Evolutionary conservation across 2,888 invertebrate species (phyloP).

Genomic region (Trichopoda pennipes): DNA sequence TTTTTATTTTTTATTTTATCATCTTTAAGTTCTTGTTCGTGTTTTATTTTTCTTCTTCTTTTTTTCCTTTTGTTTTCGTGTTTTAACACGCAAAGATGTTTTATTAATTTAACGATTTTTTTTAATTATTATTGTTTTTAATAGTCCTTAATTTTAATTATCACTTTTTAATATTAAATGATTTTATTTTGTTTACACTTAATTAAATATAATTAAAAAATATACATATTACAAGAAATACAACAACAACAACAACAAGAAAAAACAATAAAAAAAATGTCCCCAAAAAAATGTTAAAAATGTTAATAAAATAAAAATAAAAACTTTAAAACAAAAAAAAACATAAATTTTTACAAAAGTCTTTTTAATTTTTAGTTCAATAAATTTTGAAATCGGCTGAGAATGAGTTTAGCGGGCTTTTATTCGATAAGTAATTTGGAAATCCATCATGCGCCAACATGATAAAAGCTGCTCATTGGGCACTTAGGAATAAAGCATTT

Average conservation of each 20-base stretch:
- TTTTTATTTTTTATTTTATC: neutral
- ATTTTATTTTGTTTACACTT: conserved; percentile 59
- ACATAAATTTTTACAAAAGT: conserved; percentile 5
- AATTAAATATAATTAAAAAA: conserved; percentile 63
- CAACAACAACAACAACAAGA: conserved; percentile 57
- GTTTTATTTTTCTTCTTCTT: conserved; percentile 35
- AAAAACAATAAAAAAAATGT: conserved; percentile 55
- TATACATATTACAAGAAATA: conserved; percentile 64
- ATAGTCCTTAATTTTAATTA: conserved; percentile 68
- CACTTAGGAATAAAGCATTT: too few relatives aligned
- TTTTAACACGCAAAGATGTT: conserved; percentile 44
- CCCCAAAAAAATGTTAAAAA: conserved; percentile 69
- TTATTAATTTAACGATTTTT: conserved; percentile 47
- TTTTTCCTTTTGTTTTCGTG: conserved; percentile 33
- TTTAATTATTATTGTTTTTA: conserved; percentile 64
- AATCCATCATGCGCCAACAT: too few relatives aligned
- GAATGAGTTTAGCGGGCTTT: too few relatives aligned
- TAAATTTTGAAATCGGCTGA: too few relatives aligned
- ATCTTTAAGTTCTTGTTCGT: conserved; percentile 28
- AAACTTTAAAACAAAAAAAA: conserved; percentile 67
- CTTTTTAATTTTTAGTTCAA: conserved; percentile 11
- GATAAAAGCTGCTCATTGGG: too few relatives aligned
- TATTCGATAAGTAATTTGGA: too few relatives aligned
- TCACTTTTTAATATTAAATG: conserved; percentile 53
- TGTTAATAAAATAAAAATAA: conserved; percentile 67